Percentiles rank a stretch among this genome's conserved stretches.
phyloP scores from a whole-genome alignment of 2,888 invertebrate species.

The Agelastica alni region DNA sequence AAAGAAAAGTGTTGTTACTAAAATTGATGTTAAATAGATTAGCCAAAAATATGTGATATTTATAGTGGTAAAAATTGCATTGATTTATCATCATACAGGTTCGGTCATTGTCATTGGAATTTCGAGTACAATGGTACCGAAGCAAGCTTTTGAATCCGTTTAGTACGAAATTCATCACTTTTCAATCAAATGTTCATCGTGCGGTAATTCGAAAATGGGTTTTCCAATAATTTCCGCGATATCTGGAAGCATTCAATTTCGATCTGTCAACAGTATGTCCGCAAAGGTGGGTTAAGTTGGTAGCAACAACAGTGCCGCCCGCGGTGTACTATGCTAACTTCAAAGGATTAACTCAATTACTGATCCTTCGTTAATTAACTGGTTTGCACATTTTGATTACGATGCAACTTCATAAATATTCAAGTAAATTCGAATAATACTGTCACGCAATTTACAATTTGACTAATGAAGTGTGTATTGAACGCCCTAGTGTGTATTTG shows the following conservation, averaged over 20 bases:
- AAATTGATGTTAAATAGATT: no score
- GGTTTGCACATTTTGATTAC: constrained; percentile 50
- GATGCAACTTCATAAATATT: constrained; percentile 51
- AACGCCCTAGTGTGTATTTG: constrained; percentile 35
- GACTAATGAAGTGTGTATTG: constrained; percentile 46
- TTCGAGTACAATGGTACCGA: no score
- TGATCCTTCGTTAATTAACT: constrained; percentile 47
- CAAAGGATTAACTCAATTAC: constrained; percentile 47
- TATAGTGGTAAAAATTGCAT: no score
- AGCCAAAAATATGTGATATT: no score
- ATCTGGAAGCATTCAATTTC: constrained; percentile 25
- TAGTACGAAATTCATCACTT: neutral
- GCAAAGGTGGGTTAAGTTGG: constrained; percentile 14
- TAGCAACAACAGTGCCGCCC: neutral
- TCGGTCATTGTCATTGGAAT: no score
- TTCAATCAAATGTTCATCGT: neutral
- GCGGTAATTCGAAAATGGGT: neutral
- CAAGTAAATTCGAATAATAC: constrained; percentile 47
- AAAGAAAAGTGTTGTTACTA: no score
- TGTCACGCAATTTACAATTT: constrained; percentile 47
- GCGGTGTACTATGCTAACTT: constrained; percentile 29
- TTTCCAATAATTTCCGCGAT: constrained; percentile 16
- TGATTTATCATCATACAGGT: no score
- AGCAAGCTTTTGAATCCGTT: no score
- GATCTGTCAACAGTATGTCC: constrained; percentile 23